phyloP scores from a whole-genome alignment of 1,140 invertebrate species.

The Catajapyx aquilonaris region DNA sequence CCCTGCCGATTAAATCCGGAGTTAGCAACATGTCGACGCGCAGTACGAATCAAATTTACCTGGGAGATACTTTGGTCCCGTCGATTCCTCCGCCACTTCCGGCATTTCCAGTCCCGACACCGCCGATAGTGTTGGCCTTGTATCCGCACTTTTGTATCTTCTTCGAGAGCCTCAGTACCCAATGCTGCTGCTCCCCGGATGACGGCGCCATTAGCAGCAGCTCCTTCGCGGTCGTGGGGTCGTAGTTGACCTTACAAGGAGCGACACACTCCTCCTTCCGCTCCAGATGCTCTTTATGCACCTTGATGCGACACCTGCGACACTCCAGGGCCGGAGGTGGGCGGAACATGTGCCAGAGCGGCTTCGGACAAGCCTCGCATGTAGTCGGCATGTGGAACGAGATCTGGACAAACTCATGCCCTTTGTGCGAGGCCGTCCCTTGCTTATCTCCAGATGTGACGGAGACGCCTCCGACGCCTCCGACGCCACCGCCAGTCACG shows the following conservation, averaged over 20 bases:
- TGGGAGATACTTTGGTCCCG: constrained; percentile 38
- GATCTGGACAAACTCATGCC: constrained; percentile 89
- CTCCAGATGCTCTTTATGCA: constrained; percentile 84
- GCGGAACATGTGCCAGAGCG: constrained; percentile 90
- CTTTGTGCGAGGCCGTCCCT: constrained; percentile 68
- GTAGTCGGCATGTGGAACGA: constrained; percentile 95
- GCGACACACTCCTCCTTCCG: constrained; percentile 60
- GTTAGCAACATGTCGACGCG: background rate
- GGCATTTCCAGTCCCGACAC: too few species aligned
- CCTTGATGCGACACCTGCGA: constrained; percentile 85
- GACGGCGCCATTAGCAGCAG: constrained; percentile 64
- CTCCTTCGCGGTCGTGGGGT: constrained; percentile 81
- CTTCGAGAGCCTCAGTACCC: constrained; percentile 74
- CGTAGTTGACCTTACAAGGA: constrained; percentile 80
- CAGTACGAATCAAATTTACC: constrained; percentile 22
- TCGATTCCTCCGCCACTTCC: constrained; percentile 22
- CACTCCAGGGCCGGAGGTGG: constrained; percentile 93
- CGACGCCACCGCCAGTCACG: constrained; percentile 10
- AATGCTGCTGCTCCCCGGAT: constrained; percentile 72
- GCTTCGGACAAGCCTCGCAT: constrained; percentile 92
- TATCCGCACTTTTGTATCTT: constrained; percentile 87
- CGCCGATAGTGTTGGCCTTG: constrained; percentile 69
- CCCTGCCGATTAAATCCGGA: background rate
- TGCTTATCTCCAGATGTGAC: constrained; percentile 40
- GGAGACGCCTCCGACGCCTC: constrained; percentile 18